Percentiles rank a stretch among this genome's conserved stretches.
Conservation (phyloP, 2,797 vertebrate species). For the Anniella stebbinsi region DNA sequence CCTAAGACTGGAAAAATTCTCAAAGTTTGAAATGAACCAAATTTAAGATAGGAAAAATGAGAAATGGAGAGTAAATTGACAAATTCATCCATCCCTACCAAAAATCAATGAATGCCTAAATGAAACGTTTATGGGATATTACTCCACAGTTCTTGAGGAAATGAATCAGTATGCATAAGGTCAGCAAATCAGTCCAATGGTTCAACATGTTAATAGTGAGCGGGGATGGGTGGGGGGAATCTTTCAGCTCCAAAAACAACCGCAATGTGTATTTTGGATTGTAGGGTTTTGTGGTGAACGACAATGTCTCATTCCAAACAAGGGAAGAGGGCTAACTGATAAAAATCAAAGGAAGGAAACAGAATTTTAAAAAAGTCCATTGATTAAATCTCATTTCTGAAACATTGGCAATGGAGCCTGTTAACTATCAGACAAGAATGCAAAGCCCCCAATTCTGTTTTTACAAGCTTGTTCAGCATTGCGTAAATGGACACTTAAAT, state of each 20-base stretch:
- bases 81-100: neutral
- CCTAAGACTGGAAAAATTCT: too few relatives aligned
- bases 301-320: neutral
- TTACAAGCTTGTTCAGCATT: constrained; percentile 19
- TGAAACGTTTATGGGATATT: neutral
- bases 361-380: neutral
- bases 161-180: neutral
- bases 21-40: too few relatives aligned
- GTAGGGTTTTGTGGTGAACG: neutral
- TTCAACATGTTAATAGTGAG: neutral
- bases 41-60: too few relatives aligned
- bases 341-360: neutral
- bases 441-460: constrained; percentile 19
- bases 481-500: constrained; percentile 11
- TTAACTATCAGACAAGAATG: constrained; percentile 24
- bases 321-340: neutral
- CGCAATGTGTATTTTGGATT: accelerated
- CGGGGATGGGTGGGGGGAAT: neutral
- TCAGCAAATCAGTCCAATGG: neutral
- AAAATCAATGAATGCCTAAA: neutral
- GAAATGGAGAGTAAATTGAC: too few relatives aligned
- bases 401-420: neutral
- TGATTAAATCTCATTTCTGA: neutral
- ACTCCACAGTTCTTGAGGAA: neutral
- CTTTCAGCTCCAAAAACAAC: neutral